Evolutionary conservation across 2,797 vertebrate species (phyloP).

Genomic region (Cyclura pinguis): DNA sequence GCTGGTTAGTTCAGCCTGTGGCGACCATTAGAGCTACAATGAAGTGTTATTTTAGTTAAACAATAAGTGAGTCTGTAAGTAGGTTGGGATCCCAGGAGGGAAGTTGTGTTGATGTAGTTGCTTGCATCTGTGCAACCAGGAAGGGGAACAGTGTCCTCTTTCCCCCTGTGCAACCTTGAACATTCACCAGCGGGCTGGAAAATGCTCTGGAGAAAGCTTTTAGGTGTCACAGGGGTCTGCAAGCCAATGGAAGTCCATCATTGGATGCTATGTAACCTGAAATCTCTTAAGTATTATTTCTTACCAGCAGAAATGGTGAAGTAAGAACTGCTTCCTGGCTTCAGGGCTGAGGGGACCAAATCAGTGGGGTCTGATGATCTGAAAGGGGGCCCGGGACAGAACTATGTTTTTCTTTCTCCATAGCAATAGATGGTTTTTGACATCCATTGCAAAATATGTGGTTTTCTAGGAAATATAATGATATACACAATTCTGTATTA

Average conservation of each 20-base stretch:
- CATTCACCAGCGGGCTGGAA: neutral
- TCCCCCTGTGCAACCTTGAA: neutral
- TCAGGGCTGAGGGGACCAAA: too few relatives aligned
- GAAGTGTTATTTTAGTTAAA: neutral
- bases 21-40: neutral
- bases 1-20: neutral
- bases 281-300: neutral
- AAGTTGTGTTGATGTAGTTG: neutral
- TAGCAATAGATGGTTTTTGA: too few relatives aligned
- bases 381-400: too few relatives aligned
- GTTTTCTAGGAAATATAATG: too few relatives aligned
- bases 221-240: neutral
- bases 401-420: too few relatives aligned
- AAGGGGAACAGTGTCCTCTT: neutral
- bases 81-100: neutral
- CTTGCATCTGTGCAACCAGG: neutral
- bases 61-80: neutral
- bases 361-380: too few relatives aligned
- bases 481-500: too few relatives aligned
- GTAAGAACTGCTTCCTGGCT: neutral
- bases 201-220: neutral
- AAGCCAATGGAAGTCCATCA: neutral
- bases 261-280: neutral
- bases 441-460: too few relatives aligned
- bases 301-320: neutral